Conservation (phyloP, 2,797 vertebrate genomes). For the Acestrorhynchus altus region DNA sequence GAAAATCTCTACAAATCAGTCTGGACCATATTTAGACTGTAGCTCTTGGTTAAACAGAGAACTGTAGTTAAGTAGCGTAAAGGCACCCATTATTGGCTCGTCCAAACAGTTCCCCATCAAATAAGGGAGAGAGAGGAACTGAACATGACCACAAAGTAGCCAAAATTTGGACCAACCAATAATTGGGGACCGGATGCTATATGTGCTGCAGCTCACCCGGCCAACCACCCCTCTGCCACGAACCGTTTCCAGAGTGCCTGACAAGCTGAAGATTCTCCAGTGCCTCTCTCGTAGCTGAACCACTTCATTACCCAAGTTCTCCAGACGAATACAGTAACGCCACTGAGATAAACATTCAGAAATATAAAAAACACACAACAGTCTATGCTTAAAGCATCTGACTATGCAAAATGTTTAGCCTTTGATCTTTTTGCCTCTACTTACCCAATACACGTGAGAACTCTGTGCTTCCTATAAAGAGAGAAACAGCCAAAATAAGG, state of each 20-base stretch:
- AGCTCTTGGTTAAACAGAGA: not conserved
- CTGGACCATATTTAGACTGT: not conserved
- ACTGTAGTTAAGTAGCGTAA: too few relatives aligned
- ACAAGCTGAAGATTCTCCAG: constrained; percentile 98
- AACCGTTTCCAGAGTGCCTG: constrained; percentile 95
- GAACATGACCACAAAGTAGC: too few relatives aligned
- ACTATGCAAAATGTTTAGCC: not conserved
- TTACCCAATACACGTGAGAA: constrained; percentile 99
- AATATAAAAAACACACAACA: not conserved
- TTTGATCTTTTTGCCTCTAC: constrained; percentile 62
- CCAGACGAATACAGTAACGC: constrained; percentile 97
- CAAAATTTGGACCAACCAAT: too few relatives aligned
- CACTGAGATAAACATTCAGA: constrained; percentile 76
- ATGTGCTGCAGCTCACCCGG: constrained; percentile 78
- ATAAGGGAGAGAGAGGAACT: not conserved
- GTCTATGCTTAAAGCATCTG: not conserved
- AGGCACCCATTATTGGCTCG: too few relatives aligned
- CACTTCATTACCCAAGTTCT: constrained; percentile 93
- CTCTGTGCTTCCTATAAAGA: constrained; percentile 92
- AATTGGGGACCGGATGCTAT: too few relatives aligned
- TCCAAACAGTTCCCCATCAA: not conserved
- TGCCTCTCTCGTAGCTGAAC: constrained; percentile 95
- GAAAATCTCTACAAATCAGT: not conserved
- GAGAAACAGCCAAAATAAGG: not conserved
- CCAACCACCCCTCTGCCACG: constrained; percentile 94